These are phyloP conservation scores for Crotalus viridis DNA, from an alignment of 2,113 vertebrate genomes.

Conservation along the genomic window DNA sequence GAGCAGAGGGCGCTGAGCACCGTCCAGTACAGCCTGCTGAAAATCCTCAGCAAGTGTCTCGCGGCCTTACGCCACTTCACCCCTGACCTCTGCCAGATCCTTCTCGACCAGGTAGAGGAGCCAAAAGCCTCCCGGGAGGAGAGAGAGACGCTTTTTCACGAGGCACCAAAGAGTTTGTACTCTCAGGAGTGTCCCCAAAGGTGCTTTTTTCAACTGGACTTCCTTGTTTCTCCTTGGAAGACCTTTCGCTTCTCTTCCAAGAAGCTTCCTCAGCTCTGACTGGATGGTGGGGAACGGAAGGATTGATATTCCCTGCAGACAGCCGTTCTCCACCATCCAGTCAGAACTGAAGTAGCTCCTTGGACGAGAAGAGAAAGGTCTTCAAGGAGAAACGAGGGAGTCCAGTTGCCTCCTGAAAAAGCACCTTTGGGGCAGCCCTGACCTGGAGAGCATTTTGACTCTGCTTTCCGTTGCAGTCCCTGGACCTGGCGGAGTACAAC, in stretches of 20 bases:
- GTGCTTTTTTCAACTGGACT: too few species aligned
- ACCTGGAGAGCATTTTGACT: background rate
- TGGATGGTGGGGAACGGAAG: background rate
- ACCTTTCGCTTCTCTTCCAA: too few species aligned
- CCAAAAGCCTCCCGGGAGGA: background rate
- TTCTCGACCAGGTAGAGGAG: conserved; percentile 87
- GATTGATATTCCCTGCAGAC: background rate
- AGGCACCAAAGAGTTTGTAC: too few species aligned
- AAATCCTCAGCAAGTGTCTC: conserved; percentile 94
- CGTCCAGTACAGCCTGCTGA: conserved; percentile 92
- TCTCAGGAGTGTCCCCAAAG: too few species aligned
- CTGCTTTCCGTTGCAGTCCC: conserved; percentile 71
- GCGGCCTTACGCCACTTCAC: conserved; percentile 93
- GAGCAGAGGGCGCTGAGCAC: conserved; percentile 86
- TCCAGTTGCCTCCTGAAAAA: too few species aligned
- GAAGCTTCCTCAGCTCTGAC: background rate
- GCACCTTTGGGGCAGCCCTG: too few species aligned
- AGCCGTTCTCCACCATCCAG: background rate
- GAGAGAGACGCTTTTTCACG: background rate
- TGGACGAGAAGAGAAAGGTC: too few species aligned
- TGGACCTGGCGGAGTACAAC: conserved; percentile 93
- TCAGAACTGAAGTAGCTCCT: too few species aligned
- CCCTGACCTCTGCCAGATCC: conserved; percentile 94
- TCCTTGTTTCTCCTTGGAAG: too few species aligned
- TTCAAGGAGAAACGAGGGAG: too few species aligned